phyloP scores from a whole-genome alignment of 92 coral and sea anemone species.

The Diadumene lineata region DNA sequence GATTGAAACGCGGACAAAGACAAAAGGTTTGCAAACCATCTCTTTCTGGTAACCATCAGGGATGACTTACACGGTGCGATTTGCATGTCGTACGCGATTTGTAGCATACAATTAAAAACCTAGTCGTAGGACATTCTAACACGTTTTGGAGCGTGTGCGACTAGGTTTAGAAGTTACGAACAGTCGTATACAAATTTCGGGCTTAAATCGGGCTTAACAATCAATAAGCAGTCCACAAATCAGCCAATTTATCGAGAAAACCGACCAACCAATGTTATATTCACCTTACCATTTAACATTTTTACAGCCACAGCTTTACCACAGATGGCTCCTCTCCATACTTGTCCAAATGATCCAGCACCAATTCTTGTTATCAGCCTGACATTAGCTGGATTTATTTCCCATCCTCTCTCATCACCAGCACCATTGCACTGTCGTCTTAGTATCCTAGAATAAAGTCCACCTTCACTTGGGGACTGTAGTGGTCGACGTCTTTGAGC shows the following conservation, averaged over 20 bases:
- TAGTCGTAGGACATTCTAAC: too few species aligned
- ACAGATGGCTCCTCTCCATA: constrained; percentile 28
- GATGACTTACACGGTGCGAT: too few species aligned
- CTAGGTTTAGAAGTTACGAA: too few species aligned
- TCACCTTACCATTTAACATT: constrained; percentile 31
- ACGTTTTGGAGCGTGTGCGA: too few species aligned
- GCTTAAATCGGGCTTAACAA: too few species aligned
- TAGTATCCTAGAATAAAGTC: neutral
- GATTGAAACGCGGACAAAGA: too few species aligned
- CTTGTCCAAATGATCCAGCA: constrained; percentile 44
- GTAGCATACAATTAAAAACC: too few species aligned
- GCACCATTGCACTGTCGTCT: neutral
- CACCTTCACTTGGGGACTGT: neutral
- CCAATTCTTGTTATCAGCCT: constrained; percentile 18
- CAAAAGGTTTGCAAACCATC: too few species aligned
- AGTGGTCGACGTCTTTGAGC: neutral
- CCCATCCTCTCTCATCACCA: constrained; percentile 1
- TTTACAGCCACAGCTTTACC: constrained; percentile 35
- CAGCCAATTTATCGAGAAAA: neutral
- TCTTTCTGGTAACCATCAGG: too few species aligned
- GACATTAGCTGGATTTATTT: constrained; percentile 18
- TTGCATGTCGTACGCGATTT: too few species aligned
- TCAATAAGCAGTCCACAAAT: neutral
- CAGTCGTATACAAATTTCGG: too few species aligned
- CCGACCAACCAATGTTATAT: neutral